These are phyloP conservation scores for Hydrolagus affinis DNA, from an alignment of 2,113 vertebrate species.

Conservation along the genomic window DNA sequence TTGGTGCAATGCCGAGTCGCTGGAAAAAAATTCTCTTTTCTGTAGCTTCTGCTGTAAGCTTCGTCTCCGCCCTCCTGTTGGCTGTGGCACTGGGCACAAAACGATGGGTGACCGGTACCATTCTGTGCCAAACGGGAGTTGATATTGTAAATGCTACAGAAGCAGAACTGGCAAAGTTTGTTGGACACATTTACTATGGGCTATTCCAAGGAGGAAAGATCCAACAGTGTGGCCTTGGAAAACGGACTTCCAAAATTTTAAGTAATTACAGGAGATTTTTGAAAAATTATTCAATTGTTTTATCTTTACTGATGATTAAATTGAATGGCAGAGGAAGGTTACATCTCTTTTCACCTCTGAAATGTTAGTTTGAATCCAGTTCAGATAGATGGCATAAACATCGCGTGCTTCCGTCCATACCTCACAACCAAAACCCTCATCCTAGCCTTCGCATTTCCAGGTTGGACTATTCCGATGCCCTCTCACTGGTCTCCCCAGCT, in stretches of 20 bases:
- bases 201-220: constrained; percentile 82
- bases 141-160: constrained; percentile 87
- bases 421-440: too few species aligned
- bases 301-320: not conserved
- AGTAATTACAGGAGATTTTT: constrained; percentile 60
- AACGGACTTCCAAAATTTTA: constrained; percentile 71
- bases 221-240: constrained; percentile 79
- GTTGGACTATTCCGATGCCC: too few species aligned
- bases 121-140: constrained; percentile 84
- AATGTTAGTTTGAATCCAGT: not conserved
- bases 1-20: constrained; percentile 73
- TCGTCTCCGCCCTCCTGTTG: constrained; percentile 69
- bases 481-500: too few species aligned
- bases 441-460: too few species aligned
- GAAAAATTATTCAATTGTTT: not conserved
- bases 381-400: not conserved
- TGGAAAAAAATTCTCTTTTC: constrained; percentile 77
- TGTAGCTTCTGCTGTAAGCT: constrained; percentile 66
- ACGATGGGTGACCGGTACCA: constrained; percentile 77
- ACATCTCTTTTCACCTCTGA: not conserved
- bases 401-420: not conserved
- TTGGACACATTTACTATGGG: constrained; percentile 81
- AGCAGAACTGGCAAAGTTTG: constrained; percentile 79
- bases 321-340: not conserved
- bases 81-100: constrained; percentile 69